Evolutionary conservation across 2,797 vertebrate species (phyloP).

Genomic region (Semotilus atromaculatus): DNA sequence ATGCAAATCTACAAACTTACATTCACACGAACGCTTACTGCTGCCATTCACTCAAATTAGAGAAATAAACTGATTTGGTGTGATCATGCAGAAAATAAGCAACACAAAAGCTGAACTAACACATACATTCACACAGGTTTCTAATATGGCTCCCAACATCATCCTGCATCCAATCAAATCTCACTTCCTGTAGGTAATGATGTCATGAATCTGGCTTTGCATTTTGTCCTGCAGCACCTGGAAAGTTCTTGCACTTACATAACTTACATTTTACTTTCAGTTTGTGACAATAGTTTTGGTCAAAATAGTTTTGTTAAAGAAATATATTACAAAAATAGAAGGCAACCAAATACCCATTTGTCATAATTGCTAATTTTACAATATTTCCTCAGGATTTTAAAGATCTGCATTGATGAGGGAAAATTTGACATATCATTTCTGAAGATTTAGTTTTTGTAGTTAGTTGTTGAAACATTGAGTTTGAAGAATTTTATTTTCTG

Average conservation of each 20-base stretch:
- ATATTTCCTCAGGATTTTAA: too few species aligned
- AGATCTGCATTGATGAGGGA: too few species aligned
- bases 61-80: not conserved
- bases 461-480: not conserved
- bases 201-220: too few species aligned
- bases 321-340: not conserved
- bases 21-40: not conserved
- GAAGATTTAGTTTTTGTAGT: not conserved
- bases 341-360: not conserved
- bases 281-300: not conserved
- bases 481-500: too few species aligned
- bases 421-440: not conserved
- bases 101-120: not conserved
- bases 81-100: not conserved
- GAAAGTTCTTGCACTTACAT: too few species aligned
- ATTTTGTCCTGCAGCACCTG: too few species aligned
- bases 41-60: not conserved
- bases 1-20: not conserved
- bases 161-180: too few species aligned
- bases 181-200: not conserved
- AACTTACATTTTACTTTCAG: not conserved
- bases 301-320: not conserved
- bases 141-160: too few species aligned
- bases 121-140: not conserved
- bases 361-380: too few species aligned